Evolutionary conservation across 1,140 invertebrate genomes (phyloP).

Genomic region (Pogonognathellus flavescens): DNA sequence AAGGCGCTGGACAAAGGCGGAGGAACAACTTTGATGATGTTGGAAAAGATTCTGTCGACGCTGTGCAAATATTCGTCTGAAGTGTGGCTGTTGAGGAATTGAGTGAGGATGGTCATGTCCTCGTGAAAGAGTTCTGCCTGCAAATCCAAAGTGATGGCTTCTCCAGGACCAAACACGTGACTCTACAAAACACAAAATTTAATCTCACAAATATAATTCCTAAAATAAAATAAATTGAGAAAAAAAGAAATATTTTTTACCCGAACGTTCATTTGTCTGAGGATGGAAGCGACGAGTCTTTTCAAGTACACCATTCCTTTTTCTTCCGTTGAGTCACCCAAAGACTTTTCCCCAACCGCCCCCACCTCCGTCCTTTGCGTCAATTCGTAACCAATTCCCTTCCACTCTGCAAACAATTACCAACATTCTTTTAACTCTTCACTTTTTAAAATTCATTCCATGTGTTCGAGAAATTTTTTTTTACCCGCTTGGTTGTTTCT

Average conservation of each 20-base stretch:
- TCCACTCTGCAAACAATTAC: no score
- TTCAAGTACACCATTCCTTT: constrained; percentile 54
- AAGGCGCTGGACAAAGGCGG: constrained; percentile 1
- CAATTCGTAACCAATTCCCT: no score
- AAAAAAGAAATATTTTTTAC: constrained; percentile 44
- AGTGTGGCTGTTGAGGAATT: constrained; percentile 46
- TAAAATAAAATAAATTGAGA: neutral
- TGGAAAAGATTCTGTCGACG: constrained; percentile 58
- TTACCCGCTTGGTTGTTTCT: no score
- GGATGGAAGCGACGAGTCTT: constrained; percentile 60
- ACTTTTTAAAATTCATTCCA: no score
- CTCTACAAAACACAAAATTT: constrained; percentile 41
- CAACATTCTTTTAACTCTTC: no score
- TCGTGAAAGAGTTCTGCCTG: constrained; percentile 64
- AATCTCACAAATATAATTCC: constrained; percentile 14
- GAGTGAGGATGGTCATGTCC: constrained; percentile 56
- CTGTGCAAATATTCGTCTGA: constrained; percentile 29
- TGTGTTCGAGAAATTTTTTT: no score
- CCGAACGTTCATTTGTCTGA: constrained; percentile 64
- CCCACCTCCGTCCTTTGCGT: no score
- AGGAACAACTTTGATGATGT: constrained; percentile 58
- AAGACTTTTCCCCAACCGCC: no score
- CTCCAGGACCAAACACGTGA: constrained; percentile 64
- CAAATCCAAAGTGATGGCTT: constrained; percentile 64
- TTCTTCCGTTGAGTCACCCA: neutral